Evolutionary conservation across 2,113 vertebrate species (phyloP).

Genomic region (Picathartes gymnocephalus): DNA sequence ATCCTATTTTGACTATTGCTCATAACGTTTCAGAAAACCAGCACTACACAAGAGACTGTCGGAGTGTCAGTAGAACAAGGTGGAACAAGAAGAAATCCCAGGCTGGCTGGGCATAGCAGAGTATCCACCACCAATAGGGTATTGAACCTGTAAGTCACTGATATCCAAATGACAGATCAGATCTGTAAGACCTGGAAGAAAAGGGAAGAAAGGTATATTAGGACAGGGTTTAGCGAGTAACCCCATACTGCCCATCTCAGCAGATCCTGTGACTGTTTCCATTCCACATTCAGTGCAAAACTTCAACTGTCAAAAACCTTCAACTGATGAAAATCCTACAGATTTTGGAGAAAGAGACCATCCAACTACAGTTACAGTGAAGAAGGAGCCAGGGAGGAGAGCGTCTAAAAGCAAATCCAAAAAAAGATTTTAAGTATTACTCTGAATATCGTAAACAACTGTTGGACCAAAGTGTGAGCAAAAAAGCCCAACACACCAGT

Average conservation of each 20-base stretch:
- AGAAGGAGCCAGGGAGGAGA: neutral
- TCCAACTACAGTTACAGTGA: neutral
- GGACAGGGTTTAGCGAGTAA: neutral
- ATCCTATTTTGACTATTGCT: neutral
- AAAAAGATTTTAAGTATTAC: neutral
- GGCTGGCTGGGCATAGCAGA: neutral
- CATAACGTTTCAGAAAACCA: neutral
- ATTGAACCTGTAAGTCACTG: neutral
- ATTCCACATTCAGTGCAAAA: neutral
- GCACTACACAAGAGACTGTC: neutral
- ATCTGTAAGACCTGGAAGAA: neutral
- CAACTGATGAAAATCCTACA: neutral
- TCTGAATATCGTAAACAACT: neutral
- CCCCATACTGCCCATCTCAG: neutral
- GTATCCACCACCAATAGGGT: neutral
- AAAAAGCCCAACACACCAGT: neutral
- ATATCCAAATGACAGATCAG: neutral
- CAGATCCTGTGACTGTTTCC: neutral
- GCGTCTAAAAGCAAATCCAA: neutral
- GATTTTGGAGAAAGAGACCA: neutral
- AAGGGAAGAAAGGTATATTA: neutral
- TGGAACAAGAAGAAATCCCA: neutral
- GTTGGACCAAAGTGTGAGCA: neutral
- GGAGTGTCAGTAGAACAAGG: neutral
- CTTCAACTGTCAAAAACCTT: neutral